Conservation (phyloP, 2,113 vertebrate genomes). For the Halcyon senegalensis region DNA sequence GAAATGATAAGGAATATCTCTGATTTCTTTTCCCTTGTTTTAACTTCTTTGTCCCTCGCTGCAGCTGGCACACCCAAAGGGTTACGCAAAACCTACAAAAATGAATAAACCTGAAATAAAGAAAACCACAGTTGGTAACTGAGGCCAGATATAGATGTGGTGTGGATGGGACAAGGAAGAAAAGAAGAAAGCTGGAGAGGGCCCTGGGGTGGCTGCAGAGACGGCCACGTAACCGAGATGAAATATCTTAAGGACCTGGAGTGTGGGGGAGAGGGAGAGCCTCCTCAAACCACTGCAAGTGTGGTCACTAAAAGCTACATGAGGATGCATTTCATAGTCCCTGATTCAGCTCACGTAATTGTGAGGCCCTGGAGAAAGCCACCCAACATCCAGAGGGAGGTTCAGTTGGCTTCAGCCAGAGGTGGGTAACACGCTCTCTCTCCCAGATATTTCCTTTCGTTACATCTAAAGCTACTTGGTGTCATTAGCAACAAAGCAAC, state of each 20-base stretch:
- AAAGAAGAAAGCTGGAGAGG: background rate
- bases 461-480: background rate
- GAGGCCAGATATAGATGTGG: background rate
- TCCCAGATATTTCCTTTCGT: background rate
- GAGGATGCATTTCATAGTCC: background rate
- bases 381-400: background rate
- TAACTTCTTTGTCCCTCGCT: background rate
- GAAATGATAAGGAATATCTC: background rate
- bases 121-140: background rate
- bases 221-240: background rate
- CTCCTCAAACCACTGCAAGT: background rate
- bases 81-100: background rate
- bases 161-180: background rate
- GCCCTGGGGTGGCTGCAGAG: background rate
- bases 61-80: background rate
- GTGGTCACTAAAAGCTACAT: background rate
- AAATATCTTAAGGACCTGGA: background rate
- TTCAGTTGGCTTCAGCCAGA: background rate
- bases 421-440: rapidly evolving
- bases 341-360: background rate
- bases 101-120: background rate
- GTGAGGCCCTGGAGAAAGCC: background rate
- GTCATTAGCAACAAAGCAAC: background rate
- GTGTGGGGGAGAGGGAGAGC: background rate
- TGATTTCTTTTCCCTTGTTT: background rate